Percentiles rank a stretch among this genome's conserved stretches.
Evolutionary conservation across 2,888 invertebrate species (phyloP).

Genomic region (Perdita meconis): DNA sequence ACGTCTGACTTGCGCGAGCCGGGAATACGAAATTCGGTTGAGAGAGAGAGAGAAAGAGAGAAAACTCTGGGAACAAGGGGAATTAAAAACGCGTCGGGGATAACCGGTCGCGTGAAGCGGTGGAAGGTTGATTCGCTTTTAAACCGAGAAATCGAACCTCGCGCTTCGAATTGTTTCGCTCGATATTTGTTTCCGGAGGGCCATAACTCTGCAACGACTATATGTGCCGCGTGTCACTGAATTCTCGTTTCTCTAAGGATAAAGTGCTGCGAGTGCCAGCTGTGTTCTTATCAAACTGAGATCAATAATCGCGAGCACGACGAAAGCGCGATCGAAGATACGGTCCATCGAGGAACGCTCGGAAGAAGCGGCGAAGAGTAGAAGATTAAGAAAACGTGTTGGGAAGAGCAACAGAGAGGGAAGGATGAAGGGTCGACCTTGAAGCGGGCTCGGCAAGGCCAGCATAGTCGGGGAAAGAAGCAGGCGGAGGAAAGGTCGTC

Average conservation of each 20-base stretch:
- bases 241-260: not conserved
- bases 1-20: conserved; percentile 43
- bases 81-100: not conserved
- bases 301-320: not conserved
- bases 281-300: not conserved
- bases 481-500: conserved; percentile 66
- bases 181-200: not conserved
- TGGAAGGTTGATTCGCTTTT: not conserved
- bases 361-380: too few species aligned
- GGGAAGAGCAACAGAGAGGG: conserved; percentile 18
- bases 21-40: not conserved
- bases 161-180: not conserved
- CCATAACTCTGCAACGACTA: not conserved
- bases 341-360: not conserved
- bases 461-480: not conserved
- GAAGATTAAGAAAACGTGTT: not conserved
- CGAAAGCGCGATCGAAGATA: not conserved
- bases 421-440: conserved; percentile 68
- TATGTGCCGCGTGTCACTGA: not conserved
- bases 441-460: conserved; percentile 58
- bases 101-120: not conserved
- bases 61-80: not conserved
- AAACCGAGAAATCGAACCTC: too few species aligned
- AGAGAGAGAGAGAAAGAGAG: not conserved
- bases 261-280: not conserved